Base-by-base conservation (phyloP, 2,113 vertebrate genomes). In the Pseudolaguvia tuberculata region DNA sequence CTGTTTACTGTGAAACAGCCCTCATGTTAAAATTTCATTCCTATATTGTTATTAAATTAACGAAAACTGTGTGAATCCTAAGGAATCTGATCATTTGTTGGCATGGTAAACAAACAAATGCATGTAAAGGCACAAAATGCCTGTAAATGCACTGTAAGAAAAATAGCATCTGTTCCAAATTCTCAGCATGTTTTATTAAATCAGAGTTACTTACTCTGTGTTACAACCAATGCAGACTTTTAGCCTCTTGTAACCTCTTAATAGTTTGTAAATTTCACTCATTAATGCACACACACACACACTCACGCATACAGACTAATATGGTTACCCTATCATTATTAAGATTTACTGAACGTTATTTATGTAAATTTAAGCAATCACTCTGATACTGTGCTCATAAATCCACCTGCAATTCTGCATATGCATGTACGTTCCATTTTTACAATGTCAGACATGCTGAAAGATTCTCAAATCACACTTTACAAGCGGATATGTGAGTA, bases 361-460 rank as follows among this genome's bases (percentile, higher is more conserved):
- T 25, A 53, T 45, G 48, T 65, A 18, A 42, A 50, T 31, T 9
- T 8, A 18, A 27, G 63, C 42, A 57, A 18, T 68, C 11, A 39
- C 50, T 57, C 29, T 7, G 42, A 3, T 31, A 35, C 42, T 42
- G 72, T 7, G 35, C 56, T 62, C 18, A 18, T 59, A 52, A 48
- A 77, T 57, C 20, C 21, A 35, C 29, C 29, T 27, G 45, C 27
- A 53, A 45, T 21, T 42, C 18, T 57, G 53, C 21, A 71, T 66
- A 62, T 70, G 52, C 29, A 65, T 52, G 58, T 63, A 48, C 59
- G 35, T 21, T 73, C 50, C 58, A 52, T 48, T 56, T 63, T n/a
- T 51, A 67, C 27, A 59, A 71, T 52, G 56, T 56, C 70, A 59
- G 35, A 65, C 47, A 51, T 62, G 58, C 69, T 69, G 59, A 65